phyloP scores from a whole-genome alignment of 35 echinoderm and acorn worm genomes.

The Heliocidaris erythrogramma region DNA sequence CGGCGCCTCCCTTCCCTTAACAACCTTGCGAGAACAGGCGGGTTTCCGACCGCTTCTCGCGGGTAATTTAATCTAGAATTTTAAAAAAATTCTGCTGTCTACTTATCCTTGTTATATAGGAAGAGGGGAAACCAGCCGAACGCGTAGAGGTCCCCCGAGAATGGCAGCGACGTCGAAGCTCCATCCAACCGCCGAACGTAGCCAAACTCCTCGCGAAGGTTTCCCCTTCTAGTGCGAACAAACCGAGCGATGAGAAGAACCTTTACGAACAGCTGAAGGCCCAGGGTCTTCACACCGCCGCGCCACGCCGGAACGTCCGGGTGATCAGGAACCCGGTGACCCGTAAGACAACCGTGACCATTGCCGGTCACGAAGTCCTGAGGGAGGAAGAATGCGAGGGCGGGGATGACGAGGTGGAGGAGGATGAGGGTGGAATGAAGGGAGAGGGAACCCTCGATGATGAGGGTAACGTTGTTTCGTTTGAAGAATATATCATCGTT shows the following conservation, averaged over 20 bases:
- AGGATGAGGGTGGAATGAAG: neutral
- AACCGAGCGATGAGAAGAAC: neutral
- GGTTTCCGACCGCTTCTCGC: no score
- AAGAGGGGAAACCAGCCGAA: neutral
- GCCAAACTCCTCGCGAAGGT: neutral
- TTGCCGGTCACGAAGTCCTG: neutral
- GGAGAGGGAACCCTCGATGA: neutral
- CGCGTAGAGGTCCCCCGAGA: neutral
- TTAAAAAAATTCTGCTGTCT: neutral
- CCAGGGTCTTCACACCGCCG: neutral
- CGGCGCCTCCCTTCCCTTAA: no score
- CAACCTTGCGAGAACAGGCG: no score
- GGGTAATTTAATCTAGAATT: no score
- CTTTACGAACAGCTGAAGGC: constrained; percentile 22
- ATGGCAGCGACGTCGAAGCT: neutral
- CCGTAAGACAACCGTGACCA: neutral
- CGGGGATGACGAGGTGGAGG: neutral
- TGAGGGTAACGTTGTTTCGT: neutral
- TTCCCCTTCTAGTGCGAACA: neutral
- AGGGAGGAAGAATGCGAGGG: neutral
- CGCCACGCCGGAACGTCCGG: constrained; percentile 10
- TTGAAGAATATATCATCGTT: constrained; percentile 13
- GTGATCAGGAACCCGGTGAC: neutral
- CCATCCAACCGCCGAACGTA: neutral
- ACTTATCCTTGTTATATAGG: neutral